Evolutionary conservation across 1,140 invertebrate genomes (phyloP).

Genomic region (Thaumatotibia leucotreta): DNA sequence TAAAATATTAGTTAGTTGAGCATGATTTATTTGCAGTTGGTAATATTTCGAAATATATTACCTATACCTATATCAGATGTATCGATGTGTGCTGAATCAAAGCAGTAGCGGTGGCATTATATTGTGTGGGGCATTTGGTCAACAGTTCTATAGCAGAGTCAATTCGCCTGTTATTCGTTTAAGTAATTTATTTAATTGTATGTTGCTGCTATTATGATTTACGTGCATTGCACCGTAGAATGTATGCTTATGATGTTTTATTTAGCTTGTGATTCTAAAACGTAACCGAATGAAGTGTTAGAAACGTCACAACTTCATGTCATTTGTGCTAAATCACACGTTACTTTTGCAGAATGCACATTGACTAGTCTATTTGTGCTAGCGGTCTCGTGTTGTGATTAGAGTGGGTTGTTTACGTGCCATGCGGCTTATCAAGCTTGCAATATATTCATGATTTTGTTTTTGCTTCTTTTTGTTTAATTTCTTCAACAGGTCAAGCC

Average conservation of each 20-base stretch:
- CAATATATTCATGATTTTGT: slow-evolving; percentile 59
- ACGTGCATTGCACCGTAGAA: slow-evolving; percentile 32
- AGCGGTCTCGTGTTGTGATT: slow-evolving; percentile 26
- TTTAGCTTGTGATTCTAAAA: slow-evolving; percentile 9
- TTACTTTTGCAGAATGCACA: slow-evolving; percentile 26
- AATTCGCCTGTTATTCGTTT: slow-evolving; percentile 30
- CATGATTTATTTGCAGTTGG: slow-evolving; percentile 6
- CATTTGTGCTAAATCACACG: slow-evolving; percentile 25
- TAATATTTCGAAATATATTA: background rate
- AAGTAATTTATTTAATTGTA: slow-evolving; percentile 30
- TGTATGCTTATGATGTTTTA: slow-evolving; percentile 35
- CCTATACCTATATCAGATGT: background rate
- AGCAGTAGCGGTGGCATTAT: background rate
- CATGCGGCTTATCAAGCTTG: slow-evolving; percentile 53
- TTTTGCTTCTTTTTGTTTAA: slow-evolving; percentile 71
- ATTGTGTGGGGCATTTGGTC: slow-evolving; percentile 38
- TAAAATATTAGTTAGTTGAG: background rate
- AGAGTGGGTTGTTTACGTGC: slow-evolving; percentile 46
- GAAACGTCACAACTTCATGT: slow-evolving; percentile 3
- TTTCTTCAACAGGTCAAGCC: slow-evolving; percentile 84
- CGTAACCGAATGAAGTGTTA: slow-evolving; percentile 4
- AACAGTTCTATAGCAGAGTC: slow-evolving; percentile 17
- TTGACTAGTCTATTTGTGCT: slow-evolving; percentile 23
- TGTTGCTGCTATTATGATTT: slow-evolving; percentile 36
- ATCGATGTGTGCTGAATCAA: background rate